phyloP scores from a whole-genome alignment of 2,888 invertebrate genomes.

The Apodemia hepburni region DNA sequence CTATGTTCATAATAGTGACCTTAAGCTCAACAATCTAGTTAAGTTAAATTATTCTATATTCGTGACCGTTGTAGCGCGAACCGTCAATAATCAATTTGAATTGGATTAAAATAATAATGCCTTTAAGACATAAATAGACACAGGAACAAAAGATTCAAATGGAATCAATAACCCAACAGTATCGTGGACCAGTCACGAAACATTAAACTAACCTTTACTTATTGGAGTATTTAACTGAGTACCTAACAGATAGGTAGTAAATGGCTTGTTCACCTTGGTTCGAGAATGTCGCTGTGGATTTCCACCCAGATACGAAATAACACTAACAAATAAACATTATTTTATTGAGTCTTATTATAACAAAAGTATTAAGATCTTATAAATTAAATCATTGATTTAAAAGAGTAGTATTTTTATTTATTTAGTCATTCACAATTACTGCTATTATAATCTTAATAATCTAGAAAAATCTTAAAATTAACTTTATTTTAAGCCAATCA shows the following conservation, averaged over 20 bases:
- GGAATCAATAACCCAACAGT: slow-evolving; percentile 41
- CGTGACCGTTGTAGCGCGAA: slow-evolving; percentile 25
- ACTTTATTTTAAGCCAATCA: too few relatives aligned
- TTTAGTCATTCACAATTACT: too few relatives aligned
- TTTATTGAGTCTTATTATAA: background rate
- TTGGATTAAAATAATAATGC: slow-evolving; percentile 37
- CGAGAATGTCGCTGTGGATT: slow-evolving; percentile 52
- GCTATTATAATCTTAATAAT: too few relatives aligned
- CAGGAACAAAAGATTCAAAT: slow-evolving; percentile 38
- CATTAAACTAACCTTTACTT: slow-evolving; percentile 52
- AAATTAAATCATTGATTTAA: too few relatives aligned
- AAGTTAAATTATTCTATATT: slow-evolving; percentile 24
- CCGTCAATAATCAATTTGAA: slow-evolving; percentile 26
- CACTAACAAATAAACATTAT: background rate
- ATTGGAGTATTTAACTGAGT: slow-evolving; percentile 42
- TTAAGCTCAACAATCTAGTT: background rate
- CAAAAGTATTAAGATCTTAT: background rate
- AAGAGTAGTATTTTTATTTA: too few relatives aligned
- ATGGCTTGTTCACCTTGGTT: slow-evolving; percentile 54
- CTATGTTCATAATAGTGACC: background rate
- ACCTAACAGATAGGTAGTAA: slow-evolving; percentile 46
- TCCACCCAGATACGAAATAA: slow-evolving; percentile 31
- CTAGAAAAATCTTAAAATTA: too few relatives aligned
- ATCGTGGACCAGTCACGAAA: slow-evolving; percentile 50
- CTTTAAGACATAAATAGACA: slow-evolving; percentile 36